A percentile compares a stretch with the other conserved stretches of the same genome.
Evolutionary conservation across 2,888 invertebrate species (phyloP).

Genomic region (Polietes domitor): DNA sequence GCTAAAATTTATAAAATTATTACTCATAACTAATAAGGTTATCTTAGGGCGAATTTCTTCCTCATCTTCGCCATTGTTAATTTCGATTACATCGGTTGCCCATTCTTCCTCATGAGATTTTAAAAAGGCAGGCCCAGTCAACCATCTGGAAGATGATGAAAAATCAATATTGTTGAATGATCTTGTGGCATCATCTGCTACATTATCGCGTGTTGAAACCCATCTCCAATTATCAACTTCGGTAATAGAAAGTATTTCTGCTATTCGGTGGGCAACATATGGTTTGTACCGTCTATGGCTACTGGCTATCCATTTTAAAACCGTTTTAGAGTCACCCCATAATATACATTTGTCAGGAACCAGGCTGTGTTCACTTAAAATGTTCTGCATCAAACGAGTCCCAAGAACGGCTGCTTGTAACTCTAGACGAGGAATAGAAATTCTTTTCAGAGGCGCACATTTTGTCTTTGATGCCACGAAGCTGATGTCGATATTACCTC

Average conservation of each 20-base stretch:
- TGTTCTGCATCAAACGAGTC: constrained; percentile 11
- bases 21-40: background rate
- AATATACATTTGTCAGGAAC: background rate
- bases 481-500: background rate
- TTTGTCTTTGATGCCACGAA: background rate
- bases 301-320: constrained; percentile 29
- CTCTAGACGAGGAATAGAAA: no score
- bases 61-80: background rate
- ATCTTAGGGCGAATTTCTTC: constrained; percentile 18
- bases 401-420: constrained; percentile 50
- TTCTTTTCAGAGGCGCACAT: background rate
- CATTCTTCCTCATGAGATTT: no score
- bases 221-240: constrained; percentile 9
- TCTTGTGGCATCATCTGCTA: background rate
- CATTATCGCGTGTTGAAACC: constrained; percentile 4
- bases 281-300: constrained; percentile 14
- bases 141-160: no score
- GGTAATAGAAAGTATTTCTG: background rate
- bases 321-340: constrained; percentile 39
- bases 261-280: constrained; percentile 23
- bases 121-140: no score
- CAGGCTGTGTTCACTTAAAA: constrained; percentile 15
- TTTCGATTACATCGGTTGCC: no score
- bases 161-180: no score
- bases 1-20: constrained; percentile 38